Evolutionary conservation across 2,113 vertebrate species (phyloP).

Genomic region (Xiphorhynchus elegans): DNA sequence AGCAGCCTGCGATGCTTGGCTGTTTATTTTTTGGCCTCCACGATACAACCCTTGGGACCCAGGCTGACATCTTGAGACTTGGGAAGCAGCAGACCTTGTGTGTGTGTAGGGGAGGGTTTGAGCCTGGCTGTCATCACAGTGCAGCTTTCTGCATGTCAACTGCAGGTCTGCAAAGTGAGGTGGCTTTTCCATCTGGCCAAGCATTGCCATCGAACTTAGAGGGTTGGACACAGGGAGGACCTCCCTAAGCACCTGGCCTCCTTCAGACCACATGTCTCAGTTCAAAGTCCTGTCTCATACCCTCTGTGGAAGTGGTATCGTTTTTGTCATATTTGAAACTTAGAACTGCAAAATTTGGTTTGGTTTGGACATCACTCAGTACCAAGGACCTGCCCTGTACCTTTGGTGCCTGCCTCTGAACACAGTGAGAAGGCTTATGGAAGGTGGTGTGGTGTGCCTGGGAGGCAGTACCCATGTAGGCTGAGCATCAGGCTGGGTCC

Average conservation of each 20-base stretch:
- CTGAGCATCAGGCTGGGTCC: not conserved
- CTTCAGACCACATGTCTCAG: rapidly evolving
- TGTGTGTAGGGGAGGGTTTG: not conserved
- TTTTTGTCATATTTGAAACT: not conserved
- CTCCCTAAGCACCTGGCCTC: not conserved
- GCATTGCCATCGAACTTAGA: rapidly evolving
- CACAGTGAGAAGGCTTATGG: rapidly evolving
- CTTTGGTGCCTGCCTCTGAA: not conserved
- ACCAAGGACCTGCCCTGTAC: not conserved
- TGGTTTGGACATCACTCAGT: not conserved
- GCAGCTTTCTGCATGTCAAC: not conserved
- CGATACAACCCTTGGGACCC: not conserved
- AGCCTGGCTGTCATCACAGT: not conserved
- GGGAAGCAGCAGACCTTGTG: slow-evolving; percentile 8
- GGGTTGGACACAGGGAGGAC: not conserved
- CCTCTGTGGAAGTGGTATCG: not conserved
- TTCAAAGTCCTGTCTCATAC: not conserved
- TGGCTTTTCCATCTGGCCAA: not conserved
- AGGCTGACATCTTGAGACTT: not conserved
- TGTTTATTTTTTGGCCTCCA: not conserved
- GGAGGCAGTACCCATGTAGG: rapidly evolving
- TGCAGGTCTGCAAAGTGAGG: not conserved
- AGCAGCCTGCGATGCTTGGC: not conserved
- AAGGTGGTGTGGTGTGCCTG: not conserved
- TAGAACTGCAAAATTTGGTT: not conserved